Base-by-base conservation (phyloP, 2,888 invertebrate species). In the Luffia ferchaultella region DNA sequence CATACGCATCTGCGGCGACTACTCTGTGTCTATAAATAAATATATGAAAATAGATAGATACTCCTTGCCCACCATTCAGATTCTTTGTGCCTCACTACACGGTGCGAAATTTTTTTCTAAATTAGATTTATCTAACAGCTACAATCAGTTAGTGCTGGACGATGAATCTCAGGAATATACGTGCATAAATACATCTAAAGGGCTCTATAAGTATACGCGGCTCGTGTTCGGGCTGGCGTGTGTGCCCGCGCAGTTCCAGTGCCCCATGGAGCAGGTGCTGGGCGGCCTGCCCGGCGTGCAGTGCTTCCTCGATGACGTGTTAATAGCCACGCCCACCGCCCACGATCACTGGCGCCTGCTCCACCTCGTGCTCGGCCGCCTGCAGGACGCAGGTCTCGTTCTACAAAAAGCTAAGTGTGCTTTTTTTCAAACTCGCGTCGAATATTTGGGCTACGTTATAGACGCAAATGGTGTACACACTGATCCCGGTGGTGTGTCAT, bases 181-280 rank as follows among this genome's bases (percentile, higher is more conserved):
- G 0, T 58, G 59, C 0, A 62, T 66, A 2, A 60, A 59, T 47
- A 65, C 65, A 1, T 55, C 58, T 2, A 57, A 56, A 46, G 63
- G 64, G 0, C 50, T 64, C 19, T 64, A 55, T 50, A 58, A 54
- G 46, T 63, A 60, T 53, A 62, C 58, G 9, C 51, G 62, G 1
- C 50, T 64, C 17, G 55, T 63, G 9, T 66, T 57, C 49, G 65
- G 65, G 1, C 54, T 70, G 16, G 58, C 62, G 2, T 62, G 57
- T 20, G 65, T 62, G 2, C 64, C 66, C 0, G 61, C 61, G 2
- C 63, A 64, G 50, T 69, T 70, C 51, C 65, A 72, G 58, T 58
- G 59, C 50, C 49, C 62, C 0, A 68, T 71, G 61, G 61, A 52
- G 15, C 18, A 20, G 12, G 9, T 53, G 2, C 40, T 55, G 15